These are phyloP conservation scores for Pristionchus arcanus DNA, from an alignment of 2,888 invertebrate species.

Conservation along the genomic window DNA sequence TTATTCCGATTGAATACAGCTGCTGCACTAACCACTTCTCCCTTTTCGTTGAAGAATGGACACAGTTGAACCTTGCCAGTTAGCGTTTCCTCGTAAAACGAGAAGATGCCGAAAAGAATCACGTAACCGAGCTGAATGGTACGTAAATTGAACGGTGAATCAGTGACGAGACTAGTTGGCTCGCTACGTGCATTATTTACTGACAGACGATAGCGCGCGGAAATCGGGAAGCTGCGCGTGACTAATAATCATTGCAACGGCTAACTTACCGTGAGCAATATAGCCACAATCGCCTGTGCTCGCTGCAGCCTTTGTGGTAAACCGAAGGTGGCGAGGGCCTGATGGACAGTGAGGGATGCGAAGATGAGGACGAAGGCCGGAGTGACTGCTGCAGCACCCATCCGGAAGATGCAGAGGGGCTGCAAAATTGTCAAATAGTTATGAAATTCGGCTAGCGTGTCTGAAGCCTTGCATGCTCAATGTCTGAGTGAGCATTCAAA, in stretches of 20 bases:
- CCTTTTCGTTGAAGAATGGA: background rate
- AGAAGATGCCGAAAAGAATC: background rate
- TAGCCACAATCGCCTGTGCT: background rate
- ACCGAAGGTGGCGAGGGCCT: background rate
- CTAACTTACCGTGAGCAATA: background rate
- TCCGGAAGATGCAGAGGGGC: background rate
- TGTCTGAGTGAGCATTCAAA: background rate
- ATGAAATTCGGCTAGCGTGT: background rate
- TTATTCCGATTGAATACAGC: too few relatives aligned
- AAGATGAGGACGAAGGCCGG: background rate
- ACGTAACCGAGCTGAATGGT: background rate
- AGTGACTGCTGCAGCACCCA: background rate
- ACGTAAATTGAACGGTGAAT: background rate
- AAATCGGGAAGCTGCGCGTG: background rate
- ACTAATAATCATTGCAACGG: background rate
- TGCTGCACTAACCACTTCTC: background rate
- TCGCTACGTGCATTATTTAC: too few relatives aligned
- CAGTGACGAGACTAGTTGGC: background rate
- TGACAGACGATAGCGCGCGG: too few relatives aligned
- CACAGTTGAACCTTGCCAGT: background rate
- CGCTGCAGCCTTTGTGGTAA: background rate
- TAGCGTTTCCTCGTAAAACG: background rate
- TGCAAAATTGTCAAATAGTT: background rate
- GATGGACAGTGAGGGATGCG: background rate
- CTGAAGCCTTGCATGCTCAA: too few relatives aligned